Evolutionary conservation across 2,113 vertebrate species (phyloP), one percentile per base, ranked within the genome.

Genomic region (Greenwoodochromis staneri): DNA sequence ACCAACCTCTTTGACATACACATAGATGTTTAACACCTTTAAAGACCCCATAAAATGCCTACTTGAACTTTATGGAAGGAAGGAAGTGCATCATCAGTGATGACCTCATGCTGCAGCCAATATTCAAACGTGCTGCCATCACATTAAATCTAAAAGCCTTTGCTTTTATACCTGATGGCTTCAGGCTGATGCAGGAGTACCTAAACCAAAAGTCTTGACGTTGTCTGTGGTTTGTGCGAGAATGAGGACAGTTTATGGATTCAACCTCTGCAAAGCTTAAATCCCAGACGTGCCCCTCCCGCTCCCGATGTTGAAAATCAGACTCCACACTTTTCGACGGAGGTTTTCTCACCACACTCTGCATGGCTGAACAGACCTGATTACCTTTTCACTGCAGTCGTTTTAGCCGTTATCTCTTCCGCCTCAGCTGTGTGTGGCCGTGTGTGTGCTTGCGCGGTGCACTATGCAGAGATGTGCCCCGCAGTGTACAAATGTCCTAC

Each of bases 361-460:
- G 87, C 91, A 86, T 87, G 90, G 71, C 81, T 89, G 87, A 91
- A 9, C 87, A 69, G 66, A 83, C 85, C 85, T 85, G 93, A 94
- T 93, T 89, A 89, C 86, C 91, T 90, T 87, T 87, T 86, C 49
- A 63, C 87, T 89, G 91, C 88, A 81, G 80, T 85, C 49, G 8
- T n/a, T 92, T 82, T 36, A 81, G 88, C 87, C 21, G 78, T 90
- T 90, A 92, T 94, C 91, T 90, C 66, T 47, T 3, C 83, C 8
- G 9, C 89, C 71, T 92, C 90, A 93, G 90, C 88, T 82, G 87
- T 24, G 63, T 31, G 90, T 81, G 86, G 55, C 45, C 21, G 40
- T n/a, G 80, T 78, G 83, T 71, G 24, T 71, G 66, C 42, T 61
- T 59, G 54, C 10, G 3, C 5, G 71, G 21, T 0, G 31, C 8